These are phyloP conservation scores for Lerista edwardsae DNA, from an alignment of 2,797 vertebrate genomes.

Conservation along the genomic window DNA sequence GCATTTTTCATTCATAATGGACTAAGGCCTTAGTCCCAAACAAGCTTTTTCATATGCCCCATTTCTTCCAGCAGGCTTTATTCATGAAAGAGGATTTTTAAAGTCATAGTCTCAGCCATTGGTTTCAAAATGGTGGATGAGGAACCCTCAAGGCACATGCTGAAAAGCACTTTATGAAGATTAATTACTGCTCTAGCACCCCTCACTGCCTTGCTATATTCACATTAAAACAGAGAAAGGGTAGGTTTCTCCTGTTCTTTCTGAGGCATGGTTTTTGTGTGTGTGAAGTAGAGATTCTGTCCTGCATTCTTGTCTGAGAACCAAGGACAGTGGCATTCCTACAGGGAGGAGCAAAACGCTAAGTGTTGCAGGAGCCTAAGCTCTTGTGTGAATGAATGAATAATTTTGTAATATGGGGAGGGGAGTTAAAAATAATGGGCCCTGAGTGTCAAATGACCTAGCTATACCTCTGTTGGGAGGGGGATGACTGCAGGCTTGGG, in stretches of 20 bases:
- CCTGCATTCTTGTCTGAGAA: conserved; percentile 1
- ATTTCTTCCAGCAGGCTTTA: conserved; percentile 3
- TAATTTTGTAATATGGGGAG: no score
- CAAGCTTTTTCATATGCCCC: not conserved
- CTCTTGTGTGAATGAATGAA: no score
- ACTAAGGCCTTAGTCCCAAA: not conserved
- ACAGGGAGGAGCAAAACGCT: no score
- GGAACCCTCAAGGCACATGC: not conserved
- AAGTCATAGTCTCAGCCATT: not conserved
- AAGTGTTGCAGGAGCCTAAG: no score
- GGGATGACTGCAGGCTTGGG: no score
- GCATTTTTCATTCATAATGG: not conserved
- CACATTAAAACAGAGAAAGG: not conserved
- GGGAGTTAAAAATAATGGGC: no score
- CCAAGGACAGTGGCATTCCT: no score
- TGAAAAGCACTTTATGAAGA: conserved; percentile 11
- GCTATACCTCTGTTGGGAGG: no score
- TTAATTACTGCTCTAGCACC: not conserved
- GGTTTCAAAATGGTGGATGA: not conserved
- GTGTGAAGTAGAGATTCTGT: not conserved
- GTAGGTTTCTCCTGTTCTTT: not conserved
- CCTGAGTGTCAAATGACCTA: no score
- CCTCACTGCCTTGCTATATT: not conserved
- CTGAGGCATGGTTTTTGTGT: not conserved
- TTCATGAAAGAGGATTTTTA: not conserved